Conservation (phyloP, 23 tunicate species). For the Ascidia mentula region DNA sequence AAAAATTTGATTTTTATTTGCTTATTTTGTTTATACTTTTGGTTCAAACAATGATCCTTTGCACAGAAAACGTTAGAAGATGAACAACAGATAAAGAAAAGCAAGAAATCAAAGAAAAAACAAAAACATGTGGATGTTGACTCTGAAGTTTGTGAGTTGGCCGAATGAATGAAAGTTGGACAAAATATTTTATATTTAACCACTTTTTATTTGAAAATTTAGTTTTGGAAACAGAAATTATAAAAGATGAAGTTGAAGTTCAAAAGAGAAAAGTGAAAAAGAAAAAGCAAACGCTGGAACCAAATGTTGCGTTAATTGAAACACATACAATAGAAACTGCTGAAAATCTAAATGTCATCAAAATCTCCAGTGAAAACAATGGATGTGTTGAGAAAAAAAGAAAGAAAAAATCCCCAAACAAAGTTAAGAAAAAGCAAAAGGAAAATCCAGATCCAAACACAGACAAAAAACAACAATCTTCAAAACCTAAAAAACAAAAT, state of each 20-base stretch:
- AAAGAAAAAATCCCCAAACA: neutral
- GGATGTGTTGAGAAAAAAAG: neutral
- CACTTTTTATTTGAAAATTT: too few species aligned
- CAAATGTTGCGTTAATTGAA: neutral
- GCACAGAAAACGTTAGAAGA: too few species aligned
- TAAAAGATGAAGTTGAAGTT: neutral
- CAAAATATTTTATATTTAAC: too few species aligned
- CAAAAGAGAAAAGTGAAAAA: neutral
- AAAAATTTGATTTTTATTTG: too few species aligned
- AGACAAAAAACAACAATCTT: neutral
- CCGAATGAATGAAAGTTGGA: too few species aligned
- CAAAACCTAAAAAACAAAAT: neutral
- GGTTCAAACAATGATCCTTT: too few species aligned
- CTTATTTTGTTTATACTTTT: too few species aligned
- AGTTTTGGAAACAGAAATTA: too few species aligned
- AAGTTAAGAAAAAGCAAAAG: neutral
- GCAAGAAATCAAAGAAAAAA: too few species aligned
- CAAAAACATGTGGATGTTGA: too few species aligned
- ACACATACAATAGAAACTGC: neutral
- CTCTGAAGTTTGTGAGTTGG: too few species aligned
- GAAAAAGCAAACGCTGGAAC: neutral
- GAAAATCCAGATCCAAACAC: neutral
- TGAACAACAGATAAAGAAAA: too few species aligned
- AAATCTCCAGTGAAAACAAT: neutral
- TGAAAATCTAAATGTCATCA: neutral